Conservation (phyloP, 2,113 vertebrate genomes). For the Cichladusa arquata region DNA sequence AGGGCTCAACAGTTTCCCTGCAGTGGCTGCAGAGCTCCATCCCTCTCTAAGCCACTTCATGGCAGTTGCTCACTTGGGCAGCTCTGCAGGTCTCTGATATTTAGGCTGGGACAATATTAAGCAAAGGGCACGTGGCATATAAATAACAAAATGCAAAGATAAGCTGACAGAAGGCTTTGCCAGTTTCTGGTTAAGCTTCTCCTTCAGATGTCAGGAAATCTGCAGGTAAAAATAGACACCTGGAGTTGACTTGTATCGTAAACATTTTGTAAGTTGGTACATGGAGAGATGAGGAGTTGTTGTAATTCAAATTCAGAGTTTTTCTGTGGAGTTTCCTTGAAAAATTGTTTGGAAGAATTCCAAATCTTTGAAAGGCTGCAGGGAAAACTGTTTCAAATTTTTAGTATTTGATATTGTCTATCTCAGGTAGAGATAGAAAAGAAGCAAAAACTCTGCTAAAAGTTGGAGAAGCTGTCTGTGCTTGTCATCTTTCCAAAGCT, state of each 20-base stretch:
- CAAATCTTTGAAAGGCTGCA: neutral
- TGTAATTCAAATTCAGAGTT: neutral
- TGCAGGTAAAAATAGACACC: neutral
- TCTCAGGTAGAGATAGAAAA: neutral
- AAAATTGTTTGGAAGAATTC: neutral
- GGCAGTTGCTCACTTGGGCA: neutral
- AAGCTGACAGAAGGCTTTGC: neutral
- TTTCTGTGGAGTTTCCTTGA: neutral
- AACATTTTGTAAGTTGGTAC: neutral
- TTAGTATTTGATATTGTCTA: neutral
- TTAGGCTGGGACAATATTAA: neutral
- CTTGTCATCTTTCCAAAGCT: neutral
- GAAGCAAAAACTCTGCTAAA: neutral
- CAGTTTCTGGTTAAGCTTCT: neutral
- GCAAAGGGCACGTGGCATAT: rapidly evolving
- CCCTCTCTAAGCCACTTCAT: neutral
- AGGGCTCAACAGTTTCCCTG: neutral
- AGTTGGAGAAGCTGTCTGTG: neutral
- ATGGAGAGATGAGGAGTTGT: neutral
- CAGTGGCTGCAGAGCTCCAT: neutral
- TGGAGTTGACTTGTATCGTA: neutral
- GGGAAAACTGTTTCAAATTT: neutral
- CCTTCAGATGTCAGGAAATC: neutral
- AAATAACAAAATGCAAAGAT: neutral
- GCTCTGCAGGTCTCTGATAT: neutral